Evolutionary conservation across 2,888 invertebrate species (phyloP), one percentile per base, ranked within the genome.

Genomic region (Tenodera sinensis): DNA sequence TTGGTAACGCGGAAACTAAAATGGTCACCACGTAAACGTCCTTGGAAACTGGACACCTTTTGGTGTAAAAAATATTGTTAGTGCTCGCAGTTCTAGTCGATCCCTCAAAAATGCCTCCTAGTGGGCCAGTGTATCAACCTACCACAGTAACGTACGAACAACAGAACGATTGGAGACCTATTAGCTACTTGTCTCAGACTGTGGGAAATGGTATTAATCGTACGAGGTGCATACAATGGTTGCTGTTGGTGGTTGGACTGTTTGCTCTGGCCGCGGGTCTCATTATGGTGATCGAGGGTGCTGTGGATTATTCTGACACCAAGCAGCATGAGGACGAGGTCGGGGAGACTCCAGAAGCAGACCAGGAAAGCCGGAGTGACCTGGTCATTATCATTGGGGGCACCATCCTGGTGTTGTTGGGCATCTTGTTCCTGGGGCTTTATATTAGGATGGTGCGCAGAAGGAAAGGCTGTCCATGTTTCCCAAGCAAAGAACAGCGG

Each of bases 91-190:
- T 71, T 71, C 54, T 71, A 71, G 54, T 71, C 54, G 25, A 20
- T 87, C 42, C 28, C 12, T 83, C 30, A 42, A 90, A 83, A 93
- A 96, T 96, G 96, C 96, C 96, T 91, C 94, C 95, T 89, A 94
- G 94, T 91, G 96, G 96, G 92, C 96, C 96, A 90, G 96, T 97
- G 86, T 97, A 97, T 93, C 96, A 96, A 93, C 96, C 97, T 27
- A 97, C 97, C 90, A 97, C 97, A 91, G 96, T 96, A 91, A 96
- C 96, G 89, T 96, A 96, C 92, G 96, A 96, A 93, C 94, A 91
- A 92, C 93, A 91, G 91, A 92, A 84, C 92, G 92, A 92, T 89
- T 92, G 92, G 92, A 91, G 92, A 20, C 92, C 92, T 3, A 91
- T 91, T 34, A 91, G 92, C 89, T 92, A 92, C 89, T 90, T 92